phyloP scores from a whole-genome alignment of 2,113 vertebrate species.

The Ondatra zibethicus region DNA sequence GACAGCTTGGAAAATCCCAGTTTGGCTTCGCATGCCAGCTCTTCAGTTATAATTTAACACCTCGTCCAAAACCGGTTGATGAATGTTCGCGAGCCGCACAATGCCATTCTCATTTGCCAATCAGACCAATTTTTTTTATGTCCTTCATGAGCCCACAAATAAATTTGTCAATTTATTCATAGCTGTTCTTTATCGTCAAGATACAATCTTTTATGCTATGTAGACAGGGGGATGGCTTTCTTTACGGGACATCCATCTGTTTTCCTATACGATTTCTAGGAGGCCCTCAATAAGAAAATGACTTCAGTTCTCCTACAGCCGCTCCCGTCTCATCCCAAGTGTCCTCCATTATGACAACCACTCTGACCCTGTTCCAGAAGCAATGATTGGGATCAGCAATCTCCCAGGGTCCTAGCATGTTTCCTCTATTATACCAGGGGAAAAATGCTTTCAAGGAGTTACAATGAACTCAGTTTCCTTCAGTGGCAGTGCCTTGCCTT shows the following conservation, averaged over 20 bases:
- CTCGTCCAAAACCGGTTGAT: conserved; percentile 70
- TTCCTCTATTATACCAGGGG: not conserved
- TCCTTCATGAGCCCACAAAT: conserved; percentile 73
- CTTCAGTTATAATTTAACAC: conserved; percentile 73
- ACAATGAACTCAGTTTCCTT: conserved; percentile 44
- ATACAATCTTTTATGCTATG: conserved; percentile 64
- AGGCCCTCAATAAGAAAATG: conserved; percentile 75
- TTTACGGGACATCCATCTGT: conserved; percentile 80
- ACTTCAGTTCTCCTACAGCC: conserved; percentile 69
- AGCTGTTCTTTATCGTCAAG: conserved; percentile 70
- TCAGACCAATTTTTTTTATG: conserved; percentile 75
- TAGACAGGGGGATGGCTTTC: conserved; percentile 64
- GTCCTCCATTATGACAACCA: not conserved
- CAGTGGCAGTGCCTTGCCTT: not conserved
- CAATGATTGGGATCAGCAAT: not conserved
- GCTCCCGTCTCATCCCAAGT: conserved; percentile 56
- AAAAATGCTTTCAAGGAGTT: not conserved
- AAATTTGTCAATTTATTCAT: conserved; percentile 73
- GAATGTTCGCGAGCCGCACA: conserved; percentile 42
- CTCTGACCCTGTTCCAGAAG: not conserved
- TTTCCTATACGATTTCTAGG: conserved; percentile 77
- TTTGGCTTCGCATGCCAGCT: conserved; percentile 59
- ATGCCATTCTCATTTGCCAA: conserved; percentile 63
- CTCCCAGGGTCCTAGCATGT: not conserved
- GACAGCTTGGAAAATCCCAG: conserved; percentile 78